Evolutionary conservation across 1,140 invertebrate species (phyloP), one percentile per base, ranked within the genome.

Genomic region (Aricia agestis): DNA sequence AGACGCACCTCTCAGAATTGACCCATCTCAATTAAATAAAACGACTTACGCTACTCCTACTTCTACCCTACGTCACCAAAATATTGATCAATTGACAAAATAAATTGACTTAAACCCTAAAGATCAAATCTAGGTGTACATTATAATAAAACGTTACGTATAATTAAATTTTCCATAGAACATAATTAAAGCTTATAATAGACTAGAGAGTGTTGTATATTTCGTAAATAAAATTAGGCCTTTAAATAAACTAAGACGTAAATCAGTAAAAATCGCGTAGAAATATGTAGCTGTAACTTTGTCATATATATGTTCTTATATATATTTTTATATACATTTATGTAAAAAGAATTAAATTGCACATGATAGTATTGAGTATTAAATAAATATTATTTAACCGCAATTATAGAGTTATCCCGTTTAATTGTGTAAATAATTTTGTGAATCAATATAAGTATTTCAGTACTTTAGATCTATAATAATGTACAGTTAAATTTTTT

Each of bases 51-150:
- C n/a, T 68, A 19, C 45, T 58, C 52, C n/a, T 57, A 68, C 67
- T 36, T 67, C 25, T 59, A 59, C 68, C 10, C 57, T 17, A 69
- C 68, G 36, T 59, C 52, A 58, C 25, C 17, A 15, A 31, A 61
- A 69, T 59, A 11, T 41, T 61, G 57, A 42, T 61, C 31, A 69
- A 69, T 69, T 69, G 68, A 69, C 68, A 15, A 69, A 69, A 69
- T 61, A 69, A 69, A 69, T 69, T 69, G 68, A 69, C 68, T 41
- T 69, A 25, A 17, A 36, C 59, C 18, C 36, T 18, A 31, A n/a
- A 18, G 57, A 69, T 61, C 17, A 32, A 61, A 13, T 17, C 13
- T 5, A n/a, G 58, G 17, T 59, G 25, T 69, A 63, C 18, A 63
- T 19, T 18, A 6, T 69, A 61, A 61, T 69, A 68, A 69, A 61